Base-by-base conservation (phyloP, 1,140 invertebrate genomes). In the Eupeodes corollae region DNA sequence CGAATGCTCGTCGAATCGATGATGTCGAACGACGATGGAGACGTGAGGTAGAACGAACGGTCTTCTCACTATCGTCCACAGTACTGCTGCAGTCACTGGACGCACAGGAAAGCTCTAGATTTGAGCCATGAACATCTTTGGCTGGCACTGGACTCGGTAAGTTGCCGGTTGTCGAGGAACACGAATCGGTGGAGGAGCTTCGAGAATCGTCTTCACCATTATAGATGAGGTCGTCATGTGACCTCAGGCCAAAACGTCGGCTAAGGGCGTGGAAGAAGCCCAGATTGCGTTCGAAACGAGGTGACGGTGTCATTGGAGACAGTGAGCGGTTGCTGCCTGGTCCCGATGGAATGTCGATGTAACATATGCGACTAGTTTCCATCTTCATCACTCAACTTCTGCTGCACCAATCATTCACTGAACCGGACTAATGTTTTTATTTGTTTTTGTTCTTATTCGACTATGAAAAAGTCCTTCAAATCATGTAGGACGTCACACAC, bases 1-100 rank as follows among this genome's bases (percentile, higher is more conserved):
- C 78, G 54, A 85, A 82, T 12, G 81, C 79, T 46, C 76, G 77
- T n/a, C 79, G 73, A n/a, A 85, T 64, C 10, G 78, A 82, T 5
- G 73, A 74, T 1, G 79, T 77, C 11, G 79, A 81, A 19, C 77
- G 77, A n/a, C 78, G 71, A 56, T 74, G 67, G 49, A 81, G 61
- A 58, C 79, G 72, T 47, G 73, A 71, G 47, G 40, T 42, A 42
- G 40, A 42, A 15, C 26, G 39, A 34, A 26, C 16, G 48, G 16
- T 43, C 37, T 26, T 50, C 61, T 66, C 61, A 12, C 60, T 62
- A 46, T 66, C 52, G 13, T 15, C 57, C 10, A 59, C 63, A 50
- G 74, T 73, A 63, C 75, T 75, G 60, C 77, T 75, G 14, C 76
- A 73, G 32, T 79, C 77, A 55, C 78, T 79, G 21, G 72, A 71